Evolutionary conservation across 1,140 invertebrate genomes (phyloP), one percentile per base, ranked within the genome.

Genomic region (Heliconius himera): DNA sequence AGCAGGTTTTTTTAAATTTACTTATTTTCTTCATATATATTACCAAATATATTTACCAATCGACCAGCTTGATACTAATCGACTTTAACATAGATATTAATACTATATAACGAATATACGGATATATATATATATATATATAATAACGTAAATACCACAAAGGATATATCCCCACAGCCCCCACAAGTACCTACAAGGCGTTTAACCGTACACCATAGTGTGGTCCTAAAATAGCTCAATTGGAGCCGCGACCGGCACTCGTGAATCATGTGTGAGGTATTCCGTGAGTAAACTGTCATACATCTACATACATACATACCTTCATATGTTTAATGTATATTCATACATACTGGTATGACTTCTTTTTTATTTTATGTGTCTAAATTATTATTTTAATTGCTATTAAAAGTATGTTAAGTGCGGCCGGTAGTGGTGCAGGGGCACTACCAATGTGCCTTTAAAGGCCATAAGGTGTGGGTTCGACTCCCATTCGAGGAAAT

Each of bases 191-290:
- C 29, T 29, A 8, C 70, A n/a, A 72, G 20, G 18, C 36, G 29
- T 72, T 72, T 72, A 38, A 38, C 36, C 70, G 70, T 72, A 72
- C 74, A 38, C 36, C 70, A 33, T 72, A 72, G 71, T 78, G 75
- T 77, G 51, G 74, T 66, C 22, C 51, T 76, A 78, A 83, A 80
- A 83, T 83, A 83, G 76, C 54, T 75, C 66, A 80, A 80, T 83
- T 83, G 81, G 78, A 83, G 60, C 41, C 33, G 76, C 46, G 78
- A 51, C 60, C 78, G 78, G 75, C 38, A 66, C 73, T 70, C 49
- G 78, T 82, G 78, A 82, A 77, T 82, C 81, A 82, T 76, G 54
- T 46, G 56, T 33, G 78, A 71, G 78, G 73, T 49, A 83, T 83
- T 83, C 77, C 79, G 33, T 73, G 78, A 70, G 76, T 78, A 38